A percentile compares a stretch with the other conserved stretches of the same genome.
These are phyloP conservation scores for Styela plicata DNA, from an alignment of 23 tunicate species.

Conservation along the genomic window DNA sequence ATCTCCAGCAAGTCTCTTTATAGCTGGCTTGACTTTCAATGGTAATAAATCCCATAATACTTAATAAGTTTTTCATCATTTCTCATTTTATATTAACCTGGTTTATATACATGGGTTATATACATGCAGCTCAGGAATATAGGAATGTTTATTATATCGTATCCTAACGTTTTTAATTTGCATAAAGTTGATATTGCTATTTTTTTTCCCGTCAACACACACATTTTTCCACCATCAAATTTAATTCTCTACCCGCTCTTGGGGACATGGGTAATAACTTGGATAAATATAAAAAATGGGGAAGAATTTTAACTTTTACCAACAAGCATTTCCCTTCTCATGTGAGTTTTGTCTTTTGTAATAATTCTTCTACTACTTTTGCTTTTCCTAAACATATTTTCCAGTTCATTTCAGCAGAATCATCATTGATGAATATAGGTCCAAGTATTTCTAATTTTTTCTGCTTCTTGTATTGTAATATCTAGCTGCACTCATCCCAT, in stretches of 20 bases:
- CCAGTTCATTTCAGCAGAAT: not conserved
- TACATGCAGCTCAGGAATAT: not conserved
- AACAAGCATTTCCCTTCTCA: not conserved
- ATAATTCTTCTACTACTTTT: too few relatives aligned
- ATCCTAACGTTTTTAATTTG: not conserved
- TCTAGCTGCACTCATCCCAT: not conserved
- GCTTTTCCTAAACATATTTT: not conserved
- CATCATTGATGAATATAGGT: not conserved
- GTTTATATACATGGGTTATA: not conserved
- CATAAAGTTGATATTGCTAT: not conserved
- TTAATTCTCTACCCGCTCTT: not conserved
- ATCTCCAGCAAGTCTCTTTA: not conserved
- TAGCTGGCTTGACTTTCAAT: not conserved
- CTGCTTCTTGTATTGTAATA: not conserved
- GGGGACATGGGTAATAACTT: not conserved
- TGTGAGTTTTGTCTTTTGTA: not conserved
- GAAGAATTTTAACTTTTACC: not conserved
- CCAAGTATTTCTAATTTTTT: not conserved
- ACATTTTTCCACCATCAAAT: not conserved
- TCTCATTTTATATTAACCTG: not conserved
- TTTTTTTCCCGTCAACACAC: not conserved
- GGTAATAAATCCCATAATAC: not conserved
- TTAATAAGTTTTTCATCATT: not conserved
- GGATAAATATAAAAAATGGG: not conserved
- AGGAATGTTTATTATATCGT: not conserved